Evolutionary conservation across 2,797 vertebrate species (phyloP).

Genomic region (Phyllotis vaccarum): DNA sequence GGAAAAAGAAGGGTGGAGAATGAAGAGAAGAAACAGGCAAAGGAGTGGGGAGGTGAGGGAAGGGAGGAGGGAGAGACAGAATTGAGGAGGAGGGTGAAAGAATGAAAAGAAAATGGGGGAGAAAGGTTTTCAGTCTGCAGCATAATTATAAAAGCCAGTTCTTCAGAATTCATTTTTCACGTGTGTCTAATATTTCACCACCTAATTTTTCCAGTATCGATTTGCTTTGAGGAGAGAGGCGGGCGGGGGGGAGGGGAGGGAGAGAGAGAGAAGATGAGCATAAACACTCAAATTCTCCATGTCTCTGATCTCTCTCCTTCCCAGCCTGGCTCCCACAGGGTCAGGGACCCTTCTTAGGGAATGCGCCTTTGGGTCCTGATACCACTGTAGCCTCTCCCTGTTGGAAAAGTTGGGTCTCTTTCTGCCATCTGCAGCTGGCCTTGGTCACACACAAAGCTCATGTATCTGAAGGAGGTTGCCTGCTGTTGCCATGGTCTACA

Average conservation of each 20-base stretch:
- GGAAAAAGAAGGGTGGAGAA: rapidly evolving
- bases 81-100: too few species aligned
- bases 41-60: too few species aligned
- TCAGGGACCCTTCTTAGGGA: not conserved
- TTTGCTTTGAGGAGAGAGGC: not conserved
- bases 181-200: too few species aligned
- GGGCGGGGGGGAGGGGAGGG: not conserved
- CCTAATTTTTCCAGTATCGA: too few species aligned
- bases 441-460: not conserved
- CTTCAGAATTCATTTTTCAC: not conserved
- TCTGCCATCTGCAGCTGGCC: not conserved
- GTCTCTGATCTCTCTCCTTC: not conserved
- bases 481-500: not conserved
- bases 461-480: not conserved
- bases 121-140: not conserved
- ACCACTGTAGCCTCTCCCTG: not conserved
- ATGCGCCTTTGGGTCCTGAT: not conserved
- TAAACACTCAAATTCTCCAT: too few species aligned
- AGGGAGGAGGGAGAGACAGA: too few species aligned
- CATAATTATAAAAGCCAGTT: not conserved
- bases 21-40: too few species aligned
- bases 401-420: not conserved
- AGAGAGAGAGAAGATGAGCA: not conserved
- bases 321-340: not conserved
- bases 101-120: too few species aligned